These are phyloP conservation scores for Coecobrya sp. DNA, from an alignment of 2,888 invertebrate genomes.

Conservation along the genomic window DNA sequence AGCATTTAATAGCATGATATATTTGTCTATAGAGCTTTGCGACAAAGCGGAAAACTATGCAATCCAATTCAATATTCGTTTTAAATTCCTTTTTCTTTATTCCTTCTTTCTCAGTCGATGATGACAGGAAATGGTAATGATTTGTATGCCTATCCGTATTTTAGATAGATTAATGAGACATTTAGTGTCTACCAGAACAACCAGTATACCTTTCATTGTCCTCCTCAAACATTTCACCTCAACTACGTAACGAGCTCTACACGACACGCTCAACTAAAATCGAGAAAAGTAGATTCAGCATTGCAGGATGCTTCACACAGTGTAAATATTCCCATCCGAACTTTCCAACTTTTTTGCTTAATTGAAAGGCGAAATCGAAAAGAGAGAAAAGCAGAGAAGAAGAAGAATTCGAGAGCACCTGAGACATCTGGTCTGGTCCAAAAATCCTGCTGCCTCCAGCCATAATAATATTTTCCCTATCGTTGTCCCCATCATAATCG, in stretches of 20 bases:
- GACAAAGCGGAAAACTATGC: neutral
- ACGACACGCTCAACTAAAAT: neutral
- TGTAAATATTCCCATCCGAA: slow-evolving; percentile 39
- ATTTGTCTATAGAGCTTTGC: neutral
- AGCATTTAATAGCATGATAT: slow-evolving; percentile 70
- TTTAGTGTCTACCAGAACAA: slow-evolving; percentile 44
- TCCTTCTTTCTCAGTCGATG: neutral
- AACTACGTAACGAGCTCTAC: neutral
- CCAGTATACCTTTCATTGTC: neutral
- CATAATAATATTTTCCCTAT: slow-evolving; percentile 53
- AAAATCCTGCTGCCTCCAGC: slow-evolving; percentile 46
- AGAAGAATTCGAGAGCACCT: slow-evolving; percentile 62
- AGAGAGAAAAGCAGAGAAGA: neutral
- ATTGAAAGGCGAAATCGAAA: slow-evolving; percentile 61
- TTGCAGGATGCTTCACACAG: neutral
- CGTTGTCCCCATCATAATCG: slow-evolving; percentile 57
- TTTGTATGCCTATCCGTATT: slow-evolving; percentile 52
- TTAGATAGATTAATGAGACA: slow-evolving; percentile 79
- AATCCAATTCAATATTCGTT: neutral
- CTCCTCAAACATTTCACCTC: slow-evolving; percentile 13
- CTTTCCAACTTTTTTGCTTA: slow-evolving; percentile 57
- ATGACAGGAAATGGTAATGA: slow-evolving; percentile 35
- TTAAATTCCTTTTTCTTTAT: neutral
- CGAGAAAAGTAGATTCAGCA: neutral
- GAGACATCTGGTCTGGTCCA: slow-evolving; percentile 67